Evolutionary conservation across 2,113 vertebrate species (phyloP), one percentile per base, ranked within the genome.

Genomic region (Haemorhous mexicanus): DNA sequence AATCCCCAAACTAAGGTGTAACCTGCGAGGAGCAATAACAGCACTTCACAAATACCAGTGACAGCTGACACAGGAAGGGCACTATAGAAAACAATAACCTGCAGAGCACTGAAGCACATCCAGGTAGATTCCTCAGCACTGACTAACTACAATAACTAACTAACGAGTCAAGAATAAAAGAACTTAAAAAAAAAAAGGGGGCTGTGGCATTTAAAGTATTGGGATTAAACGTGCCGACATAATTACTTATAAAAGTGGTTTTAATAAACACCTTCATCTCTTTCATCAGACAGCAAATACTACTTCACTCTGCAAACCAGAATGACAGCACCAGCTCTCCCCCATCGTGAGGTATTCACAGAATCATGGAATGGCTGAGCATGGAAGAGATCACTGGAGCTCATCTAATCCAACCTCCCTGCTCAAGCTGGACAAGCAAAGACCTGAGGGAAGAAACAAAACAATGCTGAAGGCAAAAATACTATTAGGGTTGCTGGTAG

Each of bases 1-100:
- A 94, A 90, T 83, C n/a, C 55, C 37, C 28, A 70, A 80, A 76
- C 46, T 62, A 90, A 94, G 88, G 70, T 73, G 92, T 73, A 87
- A 91, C 33, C 75, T 76, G 49, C 62, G 61, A 43, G 24, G 35
- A 79, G 75, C 70, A 88, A 61, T 72, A 89, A 89, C 67, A 63
- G 73, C 4, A 1, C 55, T 62, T 82, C 62, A 66, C 28, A 87
- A 87, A 89, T 64, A 76, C 70, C 69, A 69, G 33, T 32, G 81
- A 89, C 7, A 79, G 87, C 47, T 5, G 14, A 44, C 62, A 79
- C 0, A 3, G 74, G 95, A 90, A 91, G 70, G 53, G 53, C 11
- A 8, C 22, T 64, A 28, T 0, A 68, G 32, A 76, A 87, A 87
- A 64, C 41, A 90, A 89, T 77, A 58, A 74, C 28, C 85, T 3